Evolutionary conservation across 2,888 invertebrate species (phyloP).

Genomic region (Diplazon laetatorius): DNA sequence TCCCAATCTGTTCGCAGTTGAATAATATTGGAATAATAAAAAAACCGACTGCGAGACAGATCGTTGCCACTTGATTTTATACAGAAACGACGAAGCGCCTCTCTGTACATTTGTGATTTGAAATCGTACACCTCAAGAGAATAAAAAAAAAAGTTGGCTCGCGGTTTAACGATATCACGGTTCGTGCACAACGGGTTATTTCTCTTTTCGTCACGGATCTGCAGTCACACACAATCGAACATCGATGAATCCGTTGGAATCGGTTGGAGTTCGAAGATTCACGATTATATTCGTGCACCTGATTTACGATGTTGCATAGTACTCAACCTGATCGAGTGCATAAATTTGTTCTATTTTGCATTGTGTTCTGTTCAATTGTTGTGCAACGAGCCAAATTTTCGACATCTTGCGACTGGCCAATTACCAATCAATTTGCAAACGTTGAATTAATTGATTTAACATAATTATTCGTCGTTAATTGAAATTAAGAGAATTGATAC

Average conservation of each 20-base stretch:
- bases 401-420: too few relatives aligned
- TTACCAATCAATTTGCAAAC: too few relatives aligned
- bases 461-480: too few relatives aligned
- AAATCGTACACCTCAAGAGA: neutral
- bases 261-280: neutral
- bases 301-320: too few relatives aligned
- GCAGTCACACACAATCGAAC: neutral
- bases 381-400: too few relatives aligned
- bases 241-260: neutral
- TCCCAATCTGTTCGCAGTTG: neutral
- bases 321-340: too few relatives aligned
- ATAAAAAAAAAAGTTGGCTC: neutral
- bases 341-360: too few relatives aligned
- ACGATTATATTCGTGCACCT: too few relatives aligned
- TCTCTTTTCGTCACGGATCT: neutral
- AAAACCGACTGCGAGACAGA: neutral
- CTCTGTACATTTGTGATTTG: constrained; percentile 9
- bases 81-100: constrained; percentile 27
- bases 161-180: constrained; percentile 14
- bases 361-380: too few relatives aligned
- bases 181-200: constrained; percentile 17
- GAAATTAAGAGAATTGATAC: too few relatives aligned
- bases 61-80: constrained; percentile 7
- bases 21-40: neutral
- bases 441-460: too few relatives aligned